Evolutionary conservation across 2,888 invertebrate genomes (phyloP), one percentile per base, ranked within the genome.

Genomic region (Boloria selene): DNA sequence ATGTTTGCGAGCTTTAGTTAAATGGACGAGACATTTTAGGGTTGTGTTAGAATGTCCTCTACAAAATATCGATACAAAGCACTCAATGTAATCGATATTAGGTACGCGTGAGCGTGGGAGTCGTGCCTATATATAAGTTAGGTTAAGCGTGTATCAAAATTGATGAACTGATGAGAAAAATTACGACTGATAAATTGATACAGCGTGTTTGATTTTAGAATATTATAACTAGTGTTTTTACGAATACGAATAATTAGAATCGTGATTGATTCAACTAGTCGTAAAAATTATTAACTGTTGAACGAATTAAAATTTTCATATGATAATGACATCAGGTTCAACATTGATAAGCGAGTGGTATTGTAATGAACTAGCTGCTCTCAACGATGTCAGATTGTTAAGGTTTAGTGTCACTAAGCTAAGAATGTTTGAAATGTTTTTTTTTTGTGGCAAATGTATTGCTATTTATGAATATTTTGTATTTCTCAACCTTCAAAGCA

Each of bases 131-230:
- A 60, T 38, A 51, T 51, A 63, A 52, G 42, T 22, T 64, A 67
- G 55, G 38, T n/a, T 67, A 64, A 67, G 64, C 22, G 58, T 60
- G 54, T 55, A 64, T 55, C 55, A 45, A 60, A 64, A 59, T 45
- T 64, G 44, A 67, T 52, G 63, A 51, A 53, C 64, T 56, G 55
- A 58, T 45, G 58, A 47, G 51, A 17, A 31, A 45, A 26, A 51
- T 55, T 45, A n/a, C 14, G 64, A 51, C 58, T 31, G 58, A 52
- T 47, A 45, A 26, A 22, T 22, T 51, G 16, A 49, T 56, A 38
- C 31, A 49, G 62, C 54, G 17, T 47, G 62, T 54, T 54, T 54
- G 54, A 14, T 14, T 53, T 54, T 22, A 22, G 7, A 54, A 42
- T n/a, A n/a, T 55, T 55, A 42, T 55, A 17, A 13, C 54, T 38